A percentile compares a stretch with the other conserved stretches of the same genome.
These are phyloP conservation scores for Menidia menidia DNA, from an alignment of 2,797 vertebrate genomes.

Conservation along the genomic window DNA sequence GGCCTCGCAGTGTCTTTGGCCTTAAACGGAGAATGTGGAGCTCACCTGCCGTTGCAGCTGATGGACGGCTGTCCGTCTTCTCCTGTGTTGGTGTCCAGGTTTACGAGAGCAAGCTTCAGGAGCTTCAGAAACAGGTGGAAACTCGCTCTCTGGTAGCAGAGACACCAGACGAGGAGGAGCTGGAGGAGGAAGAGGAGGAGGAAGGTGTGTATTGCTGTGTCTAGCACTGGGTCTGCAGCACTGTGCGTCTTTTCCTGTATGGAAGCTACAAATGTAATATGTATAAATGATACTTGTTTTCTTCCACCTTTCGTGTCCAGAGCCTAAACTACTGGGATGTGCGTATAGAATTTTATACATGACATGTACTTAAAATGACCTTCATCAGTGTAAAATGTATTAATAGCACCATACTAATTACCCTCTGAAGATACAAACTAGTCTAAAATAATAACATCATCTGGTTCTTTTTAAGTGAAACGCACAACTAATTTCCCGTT, in stretches of 20 bases:
- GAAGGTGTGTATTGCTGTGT: conserved; percentile 81
- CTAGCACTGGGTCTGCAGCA: conserved; percentile 25
- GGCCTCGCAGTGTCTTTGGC: background rate
- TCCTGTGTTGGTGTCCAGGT: conserved; percentile 86
- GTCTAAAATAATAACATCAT: conserved; percentile 14
- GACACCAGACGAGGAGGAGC: conserved; percentile 93
- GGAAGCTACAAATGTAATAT: background rate
- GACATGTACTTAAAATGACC: conserved; percentile 10
- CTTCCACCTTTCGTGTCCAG: conserved; percentile 61
- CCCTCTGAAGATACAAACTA: conserved; percentile 24
- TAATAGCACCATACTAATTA: conserved; percentile 50
- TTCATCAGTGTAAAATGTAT: conserved; percentile 30
- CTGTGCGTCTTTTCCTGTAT: background rate
- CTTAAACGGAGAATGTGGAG: background rate
- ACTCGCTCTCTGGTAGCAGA: conserved; percentile 94
- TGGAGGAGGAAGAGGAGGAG: conserved; percentile 92
- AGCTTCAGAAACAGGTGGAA: conserved; percentile 98
- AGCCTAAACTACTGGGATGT: conserved; percentile 72
- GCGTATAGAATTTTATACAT: conserved; percentile 56
- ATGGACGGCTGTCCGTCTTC: conserved; percentile 67
- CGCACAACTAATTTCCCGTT: conserved; percentile 28
- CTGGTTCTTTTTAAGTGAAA: conserved; percentile 39
- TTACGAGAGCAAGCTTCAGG: conserved; percentile 97
- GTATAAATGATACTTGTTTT: conserved; percentile 33
- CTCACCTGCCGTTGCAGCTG: conserved; percentile 55